Evolutionary conservation across 2,113 vertebrate genomes (phyloP), one percentile per base, ranked within the genome.

Genomic region (Mystacornis crossleyi): DNA sequence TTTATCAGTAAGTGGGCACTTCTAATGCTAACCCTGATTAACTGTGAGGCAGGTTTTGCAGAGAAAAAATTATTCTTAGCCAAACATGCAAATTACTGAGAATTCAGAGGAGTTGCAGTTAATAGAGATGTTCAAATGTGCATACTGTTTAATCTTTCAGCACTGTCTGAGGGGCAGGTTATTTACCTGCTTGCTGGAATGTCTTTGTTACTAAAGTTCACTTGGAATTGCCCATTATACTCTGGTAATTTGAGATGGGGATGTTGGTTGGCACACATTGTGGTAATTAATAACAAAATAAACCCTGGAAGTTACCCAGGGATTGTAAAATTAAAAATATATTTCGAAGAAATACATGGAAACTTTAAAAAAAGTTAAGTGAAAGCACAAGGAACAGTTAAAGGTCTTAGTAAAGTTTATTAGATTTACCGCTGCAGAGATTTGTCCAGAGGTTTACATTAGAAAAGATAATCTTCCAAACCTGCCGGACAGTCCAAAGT

Each of bases 391-490:
- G 34, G n/a, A 91, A 51, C 78, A 92, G 95, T 91, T 97, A 93
- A 94, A 94, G 28, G 71, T 75, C 78, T 89, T 78, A 79, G 83
- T 36, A 58, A 84, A 97, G 74, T 93, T 95, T 93, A 90, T 95
- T 95, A 95, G 95, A 89, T 96, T 93, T 96, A 72, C 80, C 7
- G 3, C 81, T 91, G 74, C 66, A 86, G 86, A 79, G 84, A 90
- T 93, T 85, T 90, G 82, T 94, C 70, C 5, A 1, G 75, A 65
- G 86, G 85, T 95, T 95, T 90, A 81, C 36, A 11, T 81, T 93
- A 77, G 91, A 70, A 94, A 93, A 94, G 86, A 93, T 97, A 88
- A 96, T 94, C 91, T 93, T 92, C 67, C 83, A 86, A 93, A 95
- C 93, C 91, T 96, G 90, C 72, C 78, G 90, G 86, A 43, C 92